Percentiles rank a stretch among this genome's conserved stretches.
phyloP scores from a whole-genome alignment of 2,888 invertebrate species.

The Periphyllus acericola region DNA sequence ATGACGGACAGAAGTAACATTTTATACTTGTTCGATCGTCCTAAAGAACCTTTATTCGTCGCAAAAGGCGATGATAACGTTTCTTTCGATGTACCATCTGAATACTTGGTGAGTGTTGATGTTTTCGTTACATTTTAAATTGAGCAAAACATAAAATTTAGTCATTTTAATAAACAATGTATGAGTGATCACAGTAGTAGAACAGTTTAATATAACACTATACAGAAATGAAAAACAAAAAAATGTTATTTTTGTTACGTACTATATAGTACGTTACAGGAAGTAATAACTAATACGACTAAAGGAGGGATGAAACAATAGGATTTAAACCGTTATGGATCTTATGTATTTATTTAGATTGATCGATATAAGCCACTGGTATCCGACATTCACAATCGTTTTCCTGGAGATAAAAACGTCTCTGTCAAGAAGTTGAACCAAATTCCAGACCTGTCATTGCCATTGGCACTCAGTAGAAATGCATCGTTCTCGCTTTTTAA shows the following conservation, averaged over 20 bases:
- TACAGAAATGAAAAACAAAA: no score
- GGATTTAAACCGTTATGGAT: no score
- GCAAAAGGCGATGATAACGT: constrained; percentile 72
- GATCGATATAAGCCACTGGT: constrained; percentile 73
- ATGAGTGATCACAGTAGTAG: no score
- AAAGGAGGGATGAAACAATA: no score
- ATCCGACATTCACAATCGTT: constrained; percentile 72
- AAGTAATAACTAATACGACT: no score
- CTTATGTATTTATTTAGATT: constrained; percentile 66
- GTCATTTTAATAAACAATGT: not conserved
- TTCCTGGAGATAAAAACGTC: constrained; percentile 69
- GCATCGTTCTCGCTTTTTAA: constrained; percentile 81
- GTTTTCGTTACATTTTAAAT: not conserved
- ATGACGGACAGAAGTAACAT: constrained; percentile 66
- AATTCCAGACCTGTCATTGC: constrained; percentile 74
- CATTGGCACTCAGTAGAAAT: constrained; percentile 73
- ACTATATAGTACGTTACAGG: no score
- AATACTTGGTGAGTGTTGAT: constrained; percentile 71
- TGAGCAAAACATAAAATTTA: not conserved
- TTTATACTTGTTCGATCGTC: constrained; percentile 78
- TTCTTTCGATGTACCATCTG: constrained; percentile 74
- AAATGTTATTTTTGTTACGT: not conserved
- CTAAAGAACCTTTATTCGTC: constrained; percentile 81
- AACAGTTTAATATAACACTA: no score
- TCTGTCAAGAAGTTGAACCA: constrained; percentile 72